Percentiles rank a stretch among this genome's conserved stretches.
Conservation (phyloP, 2,113 vertebrate species). For the human (Homo sapiens) region GRCh38 chr5:141797001-141797500, state of each 20-base stretch:
- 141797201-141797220: no score
- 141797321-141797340: background rate
- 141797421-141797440: background rate
- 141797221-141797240: background rate
- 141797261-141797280: background rate
- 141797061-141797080: background rate
- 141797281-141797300: background rate
- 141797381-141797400: background rate
- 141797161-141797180: background rate
- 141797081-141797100: no score
- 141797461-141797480: constrained; percentile 72
- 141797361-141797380: background rate
- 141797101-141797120: background rate
- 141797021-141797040: background rate
- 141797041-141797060: background rate
- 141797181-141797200: background rate
- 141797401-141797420: background rate
- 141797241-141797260: background rate
- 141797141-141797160: background rate
- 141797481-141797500: constrained; percentile 79
- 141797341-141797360: background rate
- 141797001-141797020: background rate
- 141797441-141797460: constrained; percentile 34
- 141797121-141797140: background rate
- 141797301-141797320: background rate